These are phyloP conservation scores for Rhamphomyia laevipes DNA, from an alignment of 2,888 invertebrate genomes.

Conservation along the genomic window DNA sequence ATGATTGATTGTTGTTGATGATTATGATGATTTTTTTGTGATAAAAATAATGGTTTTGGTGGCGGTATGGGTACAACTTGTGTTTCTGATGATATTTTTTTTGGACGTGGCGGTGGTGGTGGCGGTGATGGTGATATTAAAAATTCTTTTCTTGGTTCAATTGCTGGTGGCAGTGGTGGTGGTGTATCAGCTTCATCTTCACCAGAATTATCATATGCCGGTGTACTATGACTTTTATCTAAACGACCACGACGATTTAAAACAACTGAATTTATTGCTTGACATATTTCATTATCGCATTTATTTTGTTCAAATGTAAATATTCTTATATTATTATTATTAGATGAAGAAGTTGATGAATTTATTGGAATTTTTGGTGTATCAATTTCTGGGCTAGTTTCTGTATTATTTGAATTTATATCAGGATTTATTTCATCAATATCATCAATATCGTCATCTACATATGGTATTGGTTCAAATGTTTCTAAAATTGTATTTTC, in stretches of 20 bases:
- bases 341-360: too few species aligned
- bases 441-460: background rate
- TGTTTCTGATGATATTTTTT: constrained; percentile 27
- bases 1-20: constrained; percentile 6
- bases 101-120: constrained; percentile 37
- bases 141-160: constrained; percentile 36
- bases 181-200: constrained; percentile 36
- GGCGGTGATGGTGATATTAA: constrained; percentile 35
- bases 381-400: background rate
- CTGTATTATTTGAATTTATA: too few species aligned
- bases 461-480: constrained; percentile 37
- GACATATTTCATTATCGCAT: constrained; percentile 3
- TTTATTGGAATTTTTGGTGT: background rate
- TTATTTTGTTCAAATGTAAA: background rate
- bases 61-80: constrained; percentile 41
- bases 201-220: constrained; percentile 55
- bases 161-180: constrained; percentile 35
- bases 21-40: constrained; percentile 22
- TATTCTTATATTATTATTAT: too few species aligned
- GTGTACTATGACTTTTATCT: constrained; percentile 74
- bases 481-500: constrained; percentile 37
- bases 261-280: constrained; percentile 28
- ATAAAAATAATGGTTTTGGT: constrained; percentile 34
- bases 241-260: constrained; percentile 43
- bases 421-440: background rate